Evolutionary conservation across 2,888 invertebrate genomes (phyloP), one percentile per base, ranked within the genome.

Genomic region (Stenoptilia bipunctidactyla): DNA sequence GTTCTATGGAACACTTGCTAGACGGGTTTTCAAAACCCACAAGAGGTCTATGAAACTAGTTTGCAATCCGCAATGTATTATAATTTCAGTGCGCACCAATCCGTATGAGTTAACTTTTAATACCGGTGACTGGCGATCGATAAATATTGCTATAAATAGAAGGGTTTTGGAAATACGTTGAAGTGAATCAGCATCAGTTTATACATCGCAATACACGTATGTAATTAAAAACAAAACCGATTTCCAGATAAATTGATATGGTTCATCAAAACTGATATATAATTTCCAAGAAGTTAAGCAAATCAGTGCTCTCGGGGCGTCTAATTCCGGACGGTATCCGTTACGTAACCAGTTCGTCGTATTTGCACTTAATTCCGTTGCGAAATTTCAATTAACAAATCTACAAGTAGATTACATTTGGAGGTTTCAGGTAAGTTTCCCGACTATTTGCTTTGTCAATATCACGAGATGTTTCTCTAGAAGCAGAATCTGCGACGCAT

Each of bases 1-100:
- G 20, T 20, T 20, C 52, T 47, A 46, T 42, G 45, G 46, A 56
- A 63, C 63, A 65, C 60, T 65, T 58, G 53, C 59, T 53, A 47
- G 56, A 50, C 55, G 57, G 61, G 52, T 65, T 58, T 64, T 59
- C 51, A 60, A 70, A 70, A 64, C 61, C 59, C 50, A 58, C 50
- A 55, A 61, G 57, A 57, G 56, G 25, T 25, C 25, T 62, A 60
- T 58, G 58, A 60, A 56, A 56, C 55, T 61, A 59, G 66, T 66
- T 65, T 61, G 58, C 25, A 25, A 25, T 6, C 30, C 10, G 30
- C 30, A 30, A 30, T 12, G 6, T 30, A 30, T 30, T 30, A 8
- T 9, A 9, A 12, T n/a, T 30, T 30, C 12, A n/a, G 10, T 30
- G 3, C 10, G 30, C 30, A 10, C n/a, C 30, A 30, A 12, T 5